Base-by-base conservation (phyloP, 2,888 invertebrate genomes). In the Apamea crenata region DNA sequence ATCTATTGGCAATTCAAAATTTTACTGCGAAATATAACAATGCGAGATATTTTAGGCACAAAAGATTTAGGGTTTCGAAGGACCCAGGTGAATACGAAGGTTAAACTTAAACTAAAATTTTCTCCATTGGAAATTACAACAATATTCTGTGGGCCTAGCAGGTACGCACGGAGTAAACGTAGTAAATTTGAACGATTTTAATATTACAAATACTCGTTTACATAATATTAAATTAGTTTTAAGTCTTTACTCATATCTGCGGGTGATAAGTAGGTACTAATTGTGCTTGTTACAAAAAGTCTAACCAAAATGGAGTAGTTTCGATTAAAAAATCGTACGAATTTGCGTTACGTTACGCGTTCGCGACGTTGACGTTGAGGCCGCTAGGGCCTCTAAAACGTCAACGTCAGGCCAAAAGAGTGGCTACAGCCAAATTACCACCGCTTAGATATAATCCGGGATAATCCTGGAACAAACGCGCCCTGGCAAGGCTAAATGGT, bases 381-480 rank as follows among this genome's bases (percentile, higher is more conserved):
- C n/a, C n/a, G 18, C 6, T 3, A 18, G 2, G 1, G 0, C 5
- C 3, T 10, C 25, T 44, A 3, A 47, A 73, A 84, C 84, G 65
- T 77, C 84, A 87, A 87, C 74, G 84, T 89, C 87, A 79, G 81
- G 70, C 78, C 85, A 81, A 81, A 85, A 90, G 84, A 90, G 83
- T 76, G 84, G 84, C 82, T 87, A 83, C 79, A 90, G 87, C 89
- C 89, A 94, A 95, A 94, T 95, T 95, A 95, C 93, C 93, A 92
- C 90, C 93, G 94, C 94, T 95, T 93, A 92, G 88, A 87, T 90
- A 91, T 94, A 94, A 96, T 93, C 95, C 92, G 86, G 93, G 92
- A 94, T 95, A 95, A 95, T 93, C 94, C 92, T 89, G 81, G 88
- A 90, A 92, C 93, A 93, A 94, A 92, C 93, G 92, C 89, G 89